Percentiles rank a stretch among this genome's conserved stretches.
These are phyloP conservation scores for Columba janthina DNA, from an alignment of 2,113 vertebrate genomes.

Conservation along the genomic window DNA sequence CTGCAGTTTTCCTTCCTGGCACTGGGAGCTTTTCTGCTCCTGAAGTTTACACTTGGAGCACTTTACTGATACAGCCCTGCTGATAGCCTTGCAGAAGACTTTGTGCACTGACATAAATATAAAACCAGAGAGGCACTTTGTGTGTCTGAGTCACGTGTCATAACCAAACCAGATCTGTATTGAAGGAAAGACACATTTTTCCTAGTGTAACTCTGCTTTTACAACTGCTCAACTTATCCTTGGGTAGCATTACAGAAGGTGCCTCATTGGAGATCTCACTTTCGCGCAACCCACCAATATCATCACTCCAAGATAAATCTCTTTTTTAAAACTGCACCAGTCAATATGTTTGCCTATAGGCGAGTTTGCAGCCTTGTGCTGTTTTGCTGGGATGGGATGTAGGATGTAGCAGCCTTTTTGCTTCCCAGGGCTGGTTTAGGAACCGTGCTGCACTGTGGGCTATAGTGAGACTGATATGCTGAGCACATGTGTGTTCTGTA, in stretches of 20 bases:
- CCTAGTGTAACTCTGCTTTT: background rate
- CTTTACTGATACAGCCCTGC: background rate
- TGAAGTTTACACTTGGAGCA: background rate
- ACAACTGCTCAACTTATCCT: background rate
- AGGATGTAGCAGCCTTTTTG: background rate
- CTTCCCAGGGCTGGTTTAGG: slow-evolving; percentile 1
- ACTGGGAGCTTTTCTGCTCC: background rate
- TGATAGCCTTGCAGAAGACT: background rate
- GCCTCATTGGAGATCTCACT: background rate
- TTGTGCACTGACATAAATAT: background rate
- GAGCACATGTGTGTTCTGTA: background rate
- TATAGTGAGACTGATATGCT: background rate
- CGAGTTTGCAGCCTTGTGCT: background rate
- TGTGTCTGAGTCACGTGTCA: fast-evolving
- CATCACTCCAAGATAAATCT: background rate
- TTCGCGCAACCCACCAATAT: background rate
- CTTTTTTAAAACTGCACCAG: background rate
- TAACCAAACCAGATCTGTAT: background rate
- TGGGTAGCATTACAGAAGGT: background rate
- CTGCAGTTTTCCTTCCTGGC: background rate
- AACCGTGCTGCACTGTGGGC: background rate
- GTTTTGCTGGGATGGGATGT: background rate
- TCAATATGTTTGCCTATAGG: background rate
- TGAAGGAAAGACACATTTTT: background rate
- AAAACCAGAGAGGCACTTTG: background rate